A percentile compares a stretch with the other conserved stretches of the same genome.
phyloP scores from a whole-genome alignment of 2,113 vertebrate genomes.

The Micromys minutus region DNA sequence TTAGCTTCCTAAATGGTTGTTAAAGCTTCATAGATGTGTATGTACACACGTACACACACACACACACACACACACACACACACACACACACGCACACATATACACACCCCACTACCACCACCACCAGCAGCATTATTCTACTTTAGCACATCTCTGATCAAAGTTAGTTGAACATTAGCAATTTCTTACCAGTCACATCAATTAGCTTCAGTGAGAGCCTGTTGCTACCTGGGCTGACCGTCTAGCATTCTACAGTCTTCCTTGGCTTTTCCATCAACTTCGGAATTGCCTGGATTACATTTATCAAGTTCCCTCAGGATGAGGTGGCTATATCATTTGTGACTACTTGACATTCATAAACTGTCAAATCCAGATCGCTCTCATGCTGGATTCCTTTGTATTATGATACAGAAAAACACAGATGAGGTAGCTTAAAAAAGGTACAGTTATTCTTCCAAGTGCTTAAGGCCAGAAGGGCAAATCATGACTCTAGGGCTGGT shows the following conservation, averaged over 20 bases:
- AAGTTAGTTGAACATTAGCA: not conserved
- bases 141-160: not conserved
- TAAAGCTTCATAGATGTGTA: not conserved
- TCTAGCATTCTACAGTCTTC: not conserved
- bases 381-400: not conserved
- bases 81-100: no score
- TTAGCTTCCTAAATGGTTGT: constrained; percentile 53
- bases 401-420: not conserved
- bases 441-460: not conserved
- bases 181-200: fast-evolving
- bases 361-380: not conserved
- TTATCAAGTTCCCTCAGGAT: not conserved
- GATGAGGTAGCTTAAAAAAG: not conserved
- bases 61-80: not conserved
- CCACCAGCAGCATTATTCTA: no score
- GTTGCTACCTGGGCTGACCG: not conserved
- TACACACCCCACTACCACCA: no score
- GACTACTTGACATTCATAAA: no score
- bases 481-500: not conserved
- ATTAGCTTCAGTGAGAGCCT: not conserved
- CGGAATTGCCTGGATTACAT: fast-evolving
- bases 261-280: not conserved
- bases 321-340: fast-evolving
- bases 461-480: not conserved
- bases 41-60: no score